A percentile compares a stretch with the other conserved stretches of the same genome.
Evolutionary conservation across 2,888 invertebrate species (phyloP).

Genomic region (Xanthorhoe designata): DNA sequence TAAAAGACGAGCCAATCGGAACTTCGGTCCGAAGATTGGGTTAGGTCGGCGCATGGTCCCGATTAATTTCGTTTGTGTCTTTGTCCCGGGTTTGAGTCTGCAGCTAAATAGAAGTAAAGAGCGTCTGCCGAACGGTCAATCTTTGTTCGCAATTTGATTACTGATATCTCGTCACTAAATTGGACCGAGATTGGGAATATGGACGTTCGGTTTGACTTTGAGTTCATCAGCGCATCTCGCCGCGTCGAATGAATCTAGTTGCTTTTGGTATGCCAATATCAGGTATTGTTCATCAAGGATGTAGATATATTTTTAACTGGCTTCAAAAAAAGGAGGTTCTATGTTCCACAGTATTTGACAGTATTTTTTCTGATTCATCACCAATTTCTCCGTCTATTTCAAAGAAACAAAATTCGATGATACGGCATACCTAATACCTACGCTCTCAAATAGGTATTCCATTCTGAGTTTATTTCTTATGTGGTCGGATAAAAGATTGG

Average conservation of each 20-base stretch:
- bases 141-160: constrained; percentile 77
- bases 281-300: not conserved
- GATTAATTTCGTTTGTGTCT: constrained; percentile 84
- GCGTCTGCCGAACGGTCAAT: constrained; percentile 67
- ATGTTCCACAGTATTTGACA: too few species aligned
- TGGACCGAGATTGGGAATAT: constrained; percentile 34
- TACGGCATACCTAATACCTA: too few species aligned
- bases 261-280: not conserved
- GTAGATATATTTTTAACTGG: not conserved
- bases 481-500: too few species aligned
- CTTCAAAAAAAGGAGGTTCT: too few species aligned
- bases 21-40: constrained; percentile 60
- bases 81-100: constrained; percentile 61
- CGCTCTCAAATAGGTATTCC: too few species aligned
- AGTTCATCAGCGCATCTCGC: constrained; percentile 2
- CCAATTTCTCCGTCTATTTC: too few species aligned
- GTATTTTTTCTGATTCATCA: too few species aligned
- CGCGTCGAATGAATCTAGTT: not conserved
- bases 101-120: constrained; percentile 68
- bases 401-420: too few species aligned
- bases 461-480: too few species aligned
- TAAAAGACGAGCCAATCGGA: constrained; percentile 60
- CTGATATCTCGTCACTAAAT: constrained; percentile 56
- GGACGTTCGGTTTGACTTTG: constrained; percentile 24
- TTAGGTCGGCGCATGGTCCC: constrained; percentile 77